A percentile compares a stretch with the other conserved stretches of the same genome.
phyloP scores from a whole-genome alignment of 64 coral and sea anemone species.

The Stichodactyla helianthus region DNA sequence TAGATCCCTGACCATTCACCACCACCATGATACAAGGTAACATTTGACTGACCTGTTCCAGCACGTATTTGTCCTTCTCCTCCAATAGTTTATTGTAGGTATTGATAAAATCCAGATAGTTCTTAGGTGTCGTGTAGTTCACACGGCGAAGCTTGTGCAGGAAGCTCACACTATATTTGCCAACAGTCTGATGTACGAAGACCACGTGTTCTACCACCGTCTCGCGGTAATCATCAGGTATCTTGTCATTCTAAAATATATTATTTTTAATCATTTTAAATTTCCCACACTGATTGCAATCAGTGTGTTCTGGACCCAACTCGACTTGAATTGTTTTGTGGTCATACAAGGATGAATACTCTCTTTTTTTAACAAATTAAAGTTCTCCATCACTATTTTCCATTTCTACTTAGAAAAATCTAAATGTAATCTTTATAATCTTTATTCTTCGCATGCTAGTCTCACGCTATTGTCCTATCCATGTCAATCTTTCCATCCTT shows the following conservation, averaged over 20 bases:
- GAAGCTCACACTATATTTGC: constrained; percentile 81
- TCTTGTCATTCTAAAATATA: constrained; percentile 86
- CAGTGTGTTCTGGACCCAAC: too few species aligned
- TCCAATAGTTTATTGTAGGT: constrained; percentile 97
- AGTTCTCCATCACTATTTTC: too few species aligned
- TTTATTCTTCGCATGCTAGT: neutral
- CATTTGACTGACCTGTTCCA: constrained; percentile 69
- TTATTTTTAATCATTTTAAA: neutral
- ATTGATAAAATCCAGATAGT: constrained; percentile 98
- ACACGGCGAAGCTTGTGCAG: constrained; percentile 90
- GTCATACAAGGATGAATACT: too few species aligned
- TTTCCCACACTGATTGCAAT: neutral
- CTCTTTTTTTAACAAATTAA: too few species aligned
- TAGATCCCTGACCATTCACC: too few species aligned
- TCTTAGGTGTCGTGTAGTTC: constrained; percentile 96
- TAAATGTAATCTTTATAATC: neutral
- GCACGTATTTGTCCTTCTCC: constrained; percentile 95
- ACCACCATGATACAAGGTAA: neutral
- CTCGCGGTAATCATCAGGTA: constrained; percentile 83
- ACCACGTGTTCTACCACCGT: constrained; percentile 96
- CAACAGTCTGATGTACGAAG: constrained; percentile 95
- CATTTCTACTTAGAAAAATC: too few species aligned
- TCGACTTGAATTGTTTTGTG: too few species aligned
- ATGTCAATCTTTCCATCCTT: neutral
- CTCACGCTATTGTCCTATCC: neutral